phyloP scores from a whole-genome alignment of 2,888 invertebrate genomes.

The Hanleya hanleyi region DNA sequence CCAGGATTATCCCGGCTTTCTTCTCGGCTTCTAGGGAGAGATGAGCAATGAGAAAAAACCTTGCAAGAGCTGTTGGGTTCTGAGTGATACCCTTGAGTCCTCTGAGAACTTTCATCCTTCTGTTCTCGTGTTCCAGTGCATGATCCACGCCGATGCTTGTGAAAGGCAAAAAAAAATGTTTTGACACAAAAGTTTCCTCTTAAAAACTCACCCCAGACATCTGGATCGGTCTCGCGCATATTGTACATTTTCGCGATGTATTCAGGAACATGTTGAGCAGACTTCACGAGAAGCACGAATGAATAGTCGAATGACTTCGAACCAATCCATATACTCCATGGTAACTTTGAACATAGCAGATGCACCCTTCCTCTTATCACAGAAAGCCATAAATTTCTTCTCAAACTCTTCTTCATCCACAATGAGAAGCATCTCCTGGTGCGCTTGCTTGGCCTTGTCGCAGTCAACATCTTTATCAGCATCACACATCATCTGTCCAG shows the following conservation, averaged over 20 bases:
- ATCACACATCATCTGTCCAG: no score
- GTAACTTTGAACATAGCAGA: not conserved
- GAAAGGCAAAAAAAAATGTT: not conserved
- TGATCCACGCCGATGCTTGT: not conserved
- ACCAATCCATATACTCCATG: not conserved
- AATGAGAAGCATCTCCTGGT: not conserved
- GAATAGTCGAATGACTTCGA: not conserved
- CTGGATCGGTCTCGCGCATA: not conserved
- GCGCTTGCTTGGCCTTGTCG: not conserved
- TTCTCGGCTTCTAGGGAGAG: no score
- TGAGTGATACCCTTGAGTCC: not conserved
- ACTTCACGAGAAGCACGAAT: not conserved
- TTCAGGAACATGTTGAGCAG: not conserved
- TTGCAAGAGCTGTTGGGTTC: not conserved
- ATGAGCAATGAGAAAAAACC: not conserved
- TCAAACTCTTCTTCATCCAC: not conserved
- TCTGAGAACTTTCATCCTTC: not conserved
- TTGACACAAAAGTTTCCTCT: not conserved
- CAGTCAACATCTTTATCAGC: not conserved
- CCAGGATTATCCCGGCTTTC: no score
- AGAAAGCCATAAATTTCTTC: not conserved
- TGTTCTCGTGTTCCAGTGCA: not conserved
- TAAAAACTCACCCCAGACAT: not conserved
- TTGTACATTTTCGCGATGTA: not conserved
- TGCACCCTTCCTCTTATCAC: not conserved